Conservation (phyloP, 2,888 invertebrate species). For the Hedychridium roseum region DNA sequence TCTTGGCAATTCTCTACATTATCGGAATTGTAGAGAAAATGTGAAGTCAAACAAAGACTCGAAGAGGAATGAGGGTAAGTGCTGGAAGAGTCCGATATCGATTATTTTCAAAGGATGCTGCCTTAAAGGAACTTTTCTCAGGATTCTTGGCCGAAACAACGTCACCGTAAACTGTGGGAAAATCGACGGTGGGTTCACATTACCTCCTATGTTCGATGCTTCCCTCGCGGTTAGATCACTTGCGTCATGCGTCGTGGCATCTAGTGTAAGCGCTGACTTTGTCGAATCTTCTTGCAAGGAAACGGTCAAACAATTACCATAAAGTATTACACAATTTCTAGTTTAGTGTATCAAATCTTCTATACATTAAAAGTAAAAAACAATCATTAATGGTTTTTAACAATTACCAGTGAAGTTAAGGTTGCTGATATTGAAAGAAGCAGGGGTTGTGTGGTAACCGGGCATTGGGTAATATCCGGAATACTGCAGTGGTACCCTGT, state of each 20-base stretch:
- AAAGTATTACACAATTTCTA: not conserved
- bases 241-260: slow-evolving; percentile 56
- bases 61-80: too few relatives aligned
- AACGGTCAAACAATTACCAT: slow-evolving; percentile 1
- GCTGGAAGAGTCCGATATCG: too few relatives aligned
- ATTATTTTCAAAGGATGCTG: too few relatives aligned
- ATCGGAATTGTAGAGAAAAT: too few relatives aligned
- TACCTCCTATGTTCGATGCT: slow-evolving; percentile 59
- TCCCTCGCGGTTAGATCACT: slow-evolving; percentile 58
- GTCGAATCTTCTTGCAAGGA: slow-evolving; percentile 50
- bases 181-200: slow-evolving; percentile 33
- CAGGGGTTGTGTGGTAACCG: slow-evolving; percentile 56
- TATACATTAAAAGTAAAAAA: not conserved
- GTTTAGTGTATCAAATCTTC: not conserved
- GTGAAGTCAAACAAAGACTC: too few relatives aligned
- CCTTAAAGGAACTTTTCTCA: too few relatives aligned
- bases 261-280: slow-evolving; percentile 54
- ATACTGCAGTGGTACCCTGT: slow-evolving; percentile 61
- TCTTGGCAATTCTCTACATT: too few relatives aligned
- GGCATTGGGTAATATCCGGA: slow-evolving; percentile 60
- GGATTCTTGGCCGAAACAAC: too few relatives aligned
- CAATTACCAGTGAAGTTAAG: slow-evolving; percentile 54
- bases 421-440: slow-evolving; percentile 59
- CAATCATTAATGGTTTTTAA: not conserved
- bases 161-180: too few relatives aligned